These are phyloP conservation scores for zebrafish (Danio rerio) DNA, from an alignment of 2,113 vertebrate species.

Conservation along the genomic window GRCz12tu NC_133192.1:38324001-38324500, in stretches of 20 bases:
- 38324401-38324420: conserved; percentile 63
- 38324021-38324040: too few species aligned
- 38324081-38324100: too few species aligned
- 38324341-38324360: conserved; percentile 77
- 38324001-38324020: too few species aligned
- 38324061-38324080: too few species aligned
- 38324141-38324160: conserved; percentile 57
- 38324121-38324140: too few species aligned
- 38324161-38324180: conserved; percentile 68
- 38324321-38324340: conserved; percentile 43
- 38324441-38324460: conserved; percentile 77
- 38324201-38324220: conserved; percentile 70
- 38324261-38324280: conserved; percentile 70
- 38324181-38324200: conserved; percentile 71
- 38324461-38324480: conserved; percentile 69
- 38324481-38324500: conserved; percentile 69
- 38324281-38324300: conserved; percentile 73
- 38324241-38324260: conserved; percentile 67
- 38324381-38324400: conserved; percentile 60
- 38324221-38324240: conserved; percentile 65
- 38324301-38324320: conserved; percentile 66
- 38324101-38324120: too few species aligned
- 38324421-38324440: conserved; percentile 75
- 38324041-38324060: too few species aligned
- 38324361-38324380: conserved; percentile 68